These are phyloP conservation scores for Scaptodrosophila latifasciaeformis DNA, from an alignment of 2,888 invertebrate genomes.

Conservation along the genomic window DNA sequence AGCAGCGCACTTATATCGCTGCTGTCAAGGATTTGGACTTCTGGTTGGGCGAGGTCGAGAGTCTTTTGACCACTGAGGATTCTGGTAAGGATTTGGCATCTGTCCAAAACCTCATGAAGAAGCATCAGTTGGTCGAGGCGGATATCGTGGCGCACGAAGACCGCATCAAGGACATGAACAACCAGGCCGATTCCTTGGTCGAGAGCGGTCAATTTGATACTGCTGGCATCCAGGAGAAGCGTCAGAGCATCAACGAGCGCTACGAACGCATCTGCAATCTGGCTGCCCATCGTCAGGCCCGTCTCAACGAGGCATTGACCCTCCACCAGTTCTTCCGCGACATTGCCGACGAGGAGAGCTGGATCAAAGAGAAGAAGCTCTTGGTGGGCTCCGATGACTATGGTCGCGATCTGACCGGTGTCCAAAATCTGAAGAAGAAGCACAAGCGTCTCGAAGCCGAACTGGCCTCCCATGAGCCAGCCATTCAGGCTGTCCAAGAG, in stretches of 20 bases:
- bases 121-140: constrained; percentile 98
- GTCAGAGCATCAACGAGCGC: constrained; percentile 96
- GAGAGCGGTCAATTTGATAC: constrained; percentile 98
- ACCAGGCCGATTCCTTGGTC: constrained; percentile 95
- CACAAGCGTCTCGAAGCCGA: constrained; percentile 99
- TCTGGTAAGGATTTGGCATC: constrained; percentile 98
- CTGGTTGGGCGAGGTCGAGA: constrained; percentile 99
- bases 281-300: constrained; percentile 92
- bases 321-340: constrained; percentile 99
- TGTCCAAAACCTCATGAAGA: constrained; percentile 98
- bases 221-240: constrained; percentile 95
- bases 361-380: constrained; percentile 99
- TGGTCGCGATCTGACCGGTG: constrained; percentile 97
- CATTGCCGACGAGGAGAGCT: constrained; percentile 99
- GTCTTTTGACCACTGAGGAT: constrained; percentile 95
- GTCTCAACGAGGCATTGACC: constrained; percentile 96
- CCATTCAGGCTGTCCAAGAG: constrained; percentile 94
- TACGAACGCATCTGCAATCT: constrained; percentile 95
- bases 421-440: constrained; percentile 98
- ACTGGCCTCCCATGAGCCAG: constrained; percentile 97
- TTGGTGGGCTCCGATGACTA: constrained; percentile 98
- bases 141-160: constrained; percentile 98
- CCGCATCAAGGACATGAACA: constrained; percentile 94
- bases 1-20: constrained; percentile 99
- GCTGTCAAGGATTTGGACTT: constrained; percentile 99